Evolutionary conservation across 2,888 invertebrate genomes (phyloP), one percentile per base, ranked within the genome.

Genomic region (Celastrina argiolus): DNA sequence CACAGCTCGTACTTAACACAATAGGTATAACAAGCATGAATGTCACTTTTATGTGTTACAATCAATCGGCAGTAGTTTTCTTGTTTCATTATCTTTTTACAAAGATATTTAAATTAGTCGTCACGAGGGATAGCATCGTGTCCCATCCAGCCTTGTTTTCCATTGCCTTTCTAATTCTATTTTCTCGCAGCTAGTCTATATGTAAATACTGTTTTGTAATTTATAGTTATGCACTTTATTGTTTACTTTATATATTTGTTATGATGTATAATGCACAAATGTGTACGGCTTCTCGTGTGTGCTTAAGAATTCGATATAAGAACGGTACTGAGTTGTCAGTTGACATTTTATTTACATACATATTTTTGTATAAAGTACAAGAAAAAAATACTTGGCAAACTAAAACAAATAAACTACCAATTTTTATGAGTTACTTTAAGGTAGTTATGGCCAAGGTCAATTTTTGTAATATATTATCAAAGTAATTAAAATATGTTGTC

Each of bases 121-220:
- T 78, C 79, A 78, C 76, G 76, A 75, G 74, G 74, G 74, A 66
- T 66, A 68, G 66, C 59, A 65, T 78, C 79, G 79, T 79, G 79
- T 70, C 72, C 72, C 70, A 74, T 64, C 68, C 71, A 78, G 72
- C 79, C 80, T 80, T 78, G 78, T 68, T 67, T 69, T 70, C 69
- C 68, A 72, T 70, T 67, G 63, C 69, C 66, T 72, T 75, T 74
- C 72, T 76, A 75, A 72, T 74, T 74, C 75, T 73, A 73, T 75
- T 73, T 73, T 73, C 74, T 74, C 75, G 74, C 74, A 75, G 72
- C 72, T 70, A 66, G 70, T 74, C 71, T 71, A 68, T 71, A 73
- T 72, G 74, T 68, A 74, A 74, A 75, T 73, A 75, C 14, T 58
- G 66, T 61, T 65, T 67, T 69, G 70, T 73, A 74, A 77, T 76